Percentiles rank a stretch among this genome's conserved stretches.
Evolutionary conservation across 2,113 vertebrate species (phyloP).

Genomic region (Verasper variegatus): DNA sequence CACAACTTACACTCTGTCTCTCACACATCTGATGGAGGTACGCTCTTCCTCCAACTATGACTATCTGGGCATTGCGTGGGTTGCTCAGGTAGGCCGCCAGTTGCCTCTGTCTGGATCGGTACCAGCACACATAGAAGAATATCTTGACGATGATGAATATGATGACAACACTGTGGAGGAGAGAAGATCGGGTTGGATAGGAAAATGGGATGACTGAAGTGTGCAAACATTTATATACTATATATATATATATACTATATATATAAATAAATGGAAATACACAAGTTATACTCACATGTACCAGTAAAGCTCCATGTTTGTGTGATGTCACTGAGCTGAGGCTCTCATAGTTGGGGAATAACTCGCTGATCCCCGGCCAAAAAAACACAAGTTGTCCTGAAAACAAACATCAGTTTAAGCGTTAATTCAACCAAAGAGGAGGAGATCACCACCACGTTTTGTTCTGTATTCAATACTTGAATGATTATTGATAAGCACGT

Average conservation of each 20-base stretch:
- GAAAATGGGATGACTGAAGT: too few relatives aligned
- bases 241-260: too few relatives aligned
- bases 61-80: conserved; percentile 87
- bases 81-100: conserved; percentile 87
- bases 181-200: neutral
- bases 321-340: conserved; percentile 45
- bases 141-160: conserved; percentile 89
- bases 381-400: conserved; percentile 8
- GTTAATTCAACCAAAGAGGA: neutral
- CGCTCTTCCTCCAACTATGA: conserved; percentile 87
- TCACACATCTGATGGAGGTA: conserved; percentile 88
- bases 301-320: conserved; percentile 86
- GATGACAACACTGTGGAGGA: conserved; percentile 82
- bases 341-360: conserved; percentile 59
- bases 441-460: too few relatives aligned
- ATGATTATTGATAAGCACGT: neutral
- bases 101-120: conserved; percentile 88
- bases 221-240: too few relatives aligned
- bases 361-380: conserved; percentile 21
- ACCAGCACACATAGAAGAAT: conserved; percentile 90
- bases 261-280: neutral
- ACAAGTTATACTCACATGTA: conserved; percentile 82
- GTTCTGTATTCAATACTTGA: too few relatives aligned
- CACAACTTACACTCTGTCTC: conserved; percentile 82
- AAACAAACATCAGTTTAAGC: neutral